Percentiles rank a stretch among this genome's conserved stretches.
Evolutionary conservation across 1,140 invertebrate species (phyloP).

Genomic region (Temnothorax curvispinosus): DNA sequence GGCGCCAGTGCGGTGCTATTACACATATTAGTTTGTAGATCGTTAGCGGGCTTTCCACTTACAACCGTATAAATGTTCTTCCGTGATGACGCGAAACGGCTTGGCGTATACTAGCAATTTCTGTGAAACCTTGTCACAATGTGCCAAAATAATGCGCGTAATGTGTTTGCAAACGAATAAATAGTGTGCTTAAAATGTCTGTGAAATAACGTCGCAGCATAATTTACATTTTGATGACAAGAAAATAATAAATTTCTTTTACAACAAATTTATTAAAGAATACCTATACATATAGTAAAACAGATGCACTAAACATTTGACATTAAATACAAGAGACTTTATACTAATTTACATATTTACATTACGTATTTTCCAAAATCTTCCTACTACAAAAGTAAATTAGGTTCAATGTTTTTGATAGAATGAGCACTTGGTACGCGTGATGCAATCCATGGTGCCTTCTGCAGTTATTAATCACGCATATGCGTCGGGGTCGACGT

Average conservation of each 20-base stretch:
- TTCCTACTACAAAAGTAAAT: not conserved
- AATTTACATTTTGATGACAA: not conserved
- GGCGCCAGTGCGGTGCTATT: slow-evolving; percentile 29
- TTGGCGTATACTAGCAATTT: slow-evolving; percentile 9
- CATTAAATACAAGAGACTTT: not conserved
- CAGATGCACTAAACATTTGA: not conserved
- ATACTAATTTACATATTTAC: not conserved
- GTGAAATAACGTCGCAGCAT: not conserved
- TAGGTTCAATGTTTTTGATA: not conserved
- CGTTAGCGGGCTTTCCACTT: slow-evolving; percentile 37
- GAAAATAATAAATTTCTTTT: not conserved
- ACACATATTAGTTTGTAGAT: slow-evolving; percentile 46
- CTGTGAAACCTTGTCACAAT: slow-evolving; percentile 1
- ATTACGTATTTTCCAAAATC: not conserved
- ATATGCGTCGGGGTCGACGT: slow-evolving; percentile 4
- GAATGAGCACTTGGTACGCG: not conserved
- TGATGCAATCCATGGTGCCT: not conserved
- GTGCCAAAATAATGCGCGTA: slow-evolving; percentile 5
- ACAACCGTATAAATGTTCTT: slow-evolving; percentile 38
- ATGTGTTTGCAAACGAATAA: slow-evolving; percentile 1
- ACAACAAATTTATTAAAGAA: not conserved
- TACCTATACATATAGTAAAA: not conserved
- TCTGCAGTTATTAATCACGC: slow-evolving; percentile 51
- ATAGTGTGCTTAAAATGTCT: not conserved
- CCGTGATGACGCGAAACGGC: slow-evolving; percentile 20